A percentile compares a stretch with the other conserved stretches of the same genome.
These are phyloP conservation scores for Hydriomena furcata DNA, from an alignment of 2,888 invertebrate genomes.

Conservation along the genomic window DNA sequence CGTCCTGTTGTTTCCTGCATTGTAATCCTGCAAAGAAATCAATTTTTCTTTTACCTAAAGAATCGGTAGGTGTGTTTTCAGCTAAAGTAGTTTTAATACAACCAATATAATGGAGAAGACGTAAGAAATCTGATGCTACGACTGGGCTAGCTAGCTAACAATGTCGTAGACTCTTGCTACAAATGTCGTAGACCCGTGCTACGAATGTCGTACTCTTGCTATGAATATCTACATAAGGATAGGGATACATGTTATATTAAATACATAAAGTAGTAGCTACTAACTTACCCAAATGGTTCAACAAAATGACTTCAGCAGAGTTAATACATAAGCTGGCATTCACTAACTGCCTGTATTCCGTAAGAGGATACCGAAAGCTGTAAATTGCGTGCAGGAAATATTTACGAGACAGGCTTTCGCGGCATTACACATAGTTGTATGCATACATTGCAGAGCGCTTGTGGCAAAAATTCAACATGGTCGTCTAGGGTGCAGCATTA, in stretches of 20 bases:
- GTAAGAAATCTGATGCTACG: no score
- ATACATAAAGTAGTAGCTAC: background rate
- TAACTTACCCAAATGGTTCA: background rate
- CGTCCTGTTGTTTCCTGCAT: no score
- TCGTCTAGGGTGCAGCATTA: slow-evolving; percentile 45
- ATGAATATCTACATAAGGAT: background rate
- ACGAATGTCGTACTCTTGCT: background rate
- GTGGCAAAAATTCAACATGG: slow-evolving; percentile 70
- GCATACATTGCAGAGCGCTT: slow-evolving; percentile 65
- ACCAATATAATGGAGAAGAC: no score
- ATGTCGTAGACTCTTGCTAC: no score
- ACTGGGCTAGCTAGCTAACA: no score
- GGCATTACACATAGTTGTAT: slow-evolving; percentile 72
- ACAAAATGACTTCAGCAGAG: slow-evolving; percentile 13
- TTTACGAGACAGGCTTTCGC: slow-evolving; percentile 80
- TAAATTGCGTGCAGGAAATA: slow-evolving; percentile 79
- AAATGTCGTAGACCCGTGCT: background rate
- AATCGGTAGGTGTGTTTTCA: no score
- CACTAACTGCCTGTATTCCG: slow-evolving; percentile 78
- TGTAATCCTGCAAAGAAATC: no score
- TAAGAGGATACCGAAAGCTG: slow-evolving; percentile 80
- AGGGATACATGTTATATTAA: background rate
- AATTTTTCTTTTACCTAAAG: no score
- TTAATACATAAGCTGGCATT: slow-evolving; percentile 59
- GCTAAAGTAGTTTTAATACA: no score